Evolutionary conservation across 2,113 vertebrate species (phyloP).

Genomic region (Salvelinus alpinus): DNA sequence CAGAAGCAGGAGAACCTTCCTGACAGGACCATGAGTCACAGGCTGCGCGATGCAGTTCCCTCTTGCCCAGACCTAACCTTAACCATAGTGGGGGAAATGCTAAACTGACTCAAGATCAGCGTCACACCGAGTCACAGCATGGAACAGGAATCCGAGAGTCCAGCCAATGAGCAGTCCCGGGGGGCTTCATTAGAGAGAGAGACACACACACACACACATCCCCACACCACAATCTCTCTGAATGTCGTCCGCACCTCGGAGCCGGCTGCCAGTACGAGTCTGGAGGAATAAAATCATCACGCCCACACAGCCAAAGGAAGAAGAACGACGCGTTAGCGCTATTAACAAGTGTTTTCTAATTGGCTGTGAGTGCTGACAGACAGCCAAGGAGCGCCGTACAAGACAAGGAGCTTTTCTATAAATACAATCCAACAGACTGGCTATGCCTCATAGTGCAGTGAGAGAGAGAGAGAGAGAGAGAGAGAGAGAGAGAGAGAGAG

Average conservation of each 20-base stretch:
- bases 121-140: too few relatives aligned
- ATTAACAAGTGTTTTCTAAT: too few relatives aligned
- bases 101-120: too few relatives aligned
- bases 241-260: slow-evolving; percentile 25
- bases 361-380: too few relatives aligned
- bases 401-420: slow-evolving; percentile 34
- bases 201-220: slow-evolving; percentile 40
- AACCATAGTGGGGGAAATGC: not conserved
- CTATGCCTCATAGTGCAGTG: slow-evolving; percentile 5
- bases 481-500: slow-evolving; percentile 12
- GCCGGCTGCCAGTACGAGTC: slow-evolving; percentile 7
- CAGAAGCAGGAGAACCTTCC: slow-evolving; percentile 10
- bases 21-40: too few relatives aligned
- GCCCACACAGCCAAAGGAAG: not conserved
- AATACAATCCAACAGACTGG: slow-evolving; percentile 38
- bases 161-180: too few relatives aligned
- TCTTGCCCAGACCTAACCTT: too few relatives aligned
- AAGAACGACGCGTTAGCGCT: slow-evolving; percentile 8
- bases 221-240: slow-evolving; percentile 37
- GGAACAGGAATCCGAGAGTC: too few relatives aligned
- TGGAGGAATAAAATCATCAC: slow-evolving; percentile 55
- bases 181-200: not conserved
- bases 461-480: slow-evolving; percentile 9
- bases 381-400: not conserved
- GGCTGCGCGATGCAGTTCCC: too few relatives aligned